These are phyloP conservation scores for Calosoma granatense DNA, from an alignment of 1,140 invertebrate species.

Conservation along the genomic window DNA sequence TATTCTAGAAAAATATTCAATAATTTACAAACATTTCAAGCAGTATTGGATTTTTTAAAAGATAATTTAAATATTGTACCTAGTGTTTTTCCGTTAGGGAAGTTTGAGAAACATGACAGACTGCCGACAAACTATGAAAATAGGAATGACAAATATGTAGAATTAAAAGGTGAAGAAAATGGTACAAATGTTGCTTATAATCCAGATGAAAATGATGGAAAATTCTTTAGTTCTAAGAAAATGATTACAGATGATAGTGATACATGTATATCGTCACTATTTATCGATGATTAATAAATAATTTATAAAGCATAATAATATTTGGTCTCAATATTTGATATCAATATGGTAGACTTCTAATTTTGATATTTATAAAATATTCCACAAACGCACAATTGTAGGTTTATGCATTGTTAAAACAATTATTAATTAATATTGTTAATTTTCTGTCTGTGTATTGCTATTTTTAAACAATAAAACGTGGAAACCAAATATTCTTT, in stretches of 20 bases:
- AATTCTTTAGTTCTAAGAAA: conserved; percentile 3
- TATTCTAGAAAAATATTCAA: conserved; percentile 68
- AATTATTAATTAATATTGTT: no score
- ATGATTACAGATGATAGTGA: background rate
- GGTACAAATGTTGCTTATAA: conserved; percentile 1
- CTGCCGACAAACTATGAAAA: conserved; percentile 22
- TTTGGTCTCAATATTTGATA: no score
- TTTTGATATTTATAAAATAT: no score
- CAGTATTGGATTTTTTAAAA: conserved; percentile 62
- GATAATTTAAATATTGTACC: conserved; percentile 41
- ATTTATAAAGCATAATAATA: no score
- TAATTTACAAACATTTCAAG: conserved; percentile 53
- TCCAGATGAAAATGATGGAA: background rate
- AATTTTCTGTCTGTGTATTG: no score
- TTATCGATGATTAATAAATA: conserved; percentile 1
- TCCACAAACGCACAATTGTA: no score
- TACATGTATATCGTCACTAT: conserved; percentile 1
- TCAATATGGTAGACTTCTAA: no score
- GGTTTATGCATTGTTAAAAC: no score
- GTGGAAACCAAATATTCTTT: no score
- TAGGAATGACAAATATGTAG: conserved; percentile 26
- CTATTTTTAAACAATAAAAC: no score
- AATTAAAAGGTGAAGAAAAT: conserved; percentile 15
- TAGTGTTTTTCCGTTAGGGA: conserved; percentile 31
- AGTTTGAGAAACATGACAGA: conserved; percentile 22